Evolutionary conservation across 2,888 invertebrate genomes (phyloP).

Genomic region (Campopleginae sp.): DNA sequence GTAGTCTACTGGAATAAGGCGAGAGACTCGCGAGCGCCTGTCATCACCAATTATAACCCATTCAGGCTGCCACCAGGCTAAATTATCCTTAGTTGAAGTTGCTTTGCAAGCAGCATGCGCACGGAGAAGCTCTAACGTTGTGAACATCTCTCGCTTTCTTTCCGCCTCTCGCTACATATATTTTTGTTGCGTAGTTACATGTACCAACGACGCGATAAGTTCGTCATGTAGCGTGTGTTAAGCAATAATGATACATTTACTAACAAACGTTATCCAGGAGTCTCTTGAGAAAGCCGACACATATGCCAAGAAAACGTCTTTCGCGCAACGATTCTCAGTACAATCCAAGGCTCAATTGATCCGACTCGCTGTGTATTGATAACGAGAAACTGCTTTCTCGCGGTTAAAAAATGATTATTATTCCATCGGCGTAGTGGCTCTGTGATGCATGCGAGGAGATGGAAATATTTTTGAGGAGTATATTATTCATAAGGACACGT

Average conservation of each 20-base stretch:
- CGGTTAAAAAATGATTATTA: not conserved
- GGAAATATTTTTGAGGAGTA: not conserved
- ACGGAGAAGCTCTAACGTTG: conserved; percentile 43
- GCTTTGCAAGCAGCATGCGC: conserved; percentile 54
- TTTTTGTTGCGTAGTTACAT: not conserved
- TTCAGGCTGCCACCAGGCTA: conserved; percentile 78
- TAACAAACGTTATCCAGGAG: conserved; percentile 18
- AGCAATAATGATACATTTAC: conserved; percentile 47
- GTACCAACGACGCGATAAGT: conserved; percentile 20
- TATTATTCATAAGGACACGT: not conserved
- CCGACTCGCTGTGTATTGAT: not conserved
- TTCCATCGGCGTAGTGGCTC: not conserved
- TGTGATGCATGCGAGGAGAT: not conserved
- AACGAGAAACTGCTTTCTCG: not conserved
- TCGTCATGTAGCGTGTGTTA: conserved; percentile 29
- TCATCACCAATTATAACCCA: conserved; percentile 83
- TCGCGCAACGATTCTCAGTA: not conserved
- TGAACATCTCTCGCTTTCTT: conserved; percentile 15
- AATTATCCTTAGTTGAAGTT: conserved; percentile 78
- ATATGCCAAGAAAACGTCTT: not conserved
- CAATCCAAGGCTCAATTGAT: not conserved
- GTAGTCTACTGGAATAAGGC: conserved; percentile 59
- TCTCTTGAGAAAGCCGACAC: not conserved
- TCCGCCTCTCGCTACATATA: not conserved
- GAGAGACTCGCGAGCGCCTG: conserved; percentile 75